These are phyloP conservation scores for Tachysurus vachellii DNA, from an alignment of 2,113 vertebrate species.

Conservation along the genomic window DNA sequence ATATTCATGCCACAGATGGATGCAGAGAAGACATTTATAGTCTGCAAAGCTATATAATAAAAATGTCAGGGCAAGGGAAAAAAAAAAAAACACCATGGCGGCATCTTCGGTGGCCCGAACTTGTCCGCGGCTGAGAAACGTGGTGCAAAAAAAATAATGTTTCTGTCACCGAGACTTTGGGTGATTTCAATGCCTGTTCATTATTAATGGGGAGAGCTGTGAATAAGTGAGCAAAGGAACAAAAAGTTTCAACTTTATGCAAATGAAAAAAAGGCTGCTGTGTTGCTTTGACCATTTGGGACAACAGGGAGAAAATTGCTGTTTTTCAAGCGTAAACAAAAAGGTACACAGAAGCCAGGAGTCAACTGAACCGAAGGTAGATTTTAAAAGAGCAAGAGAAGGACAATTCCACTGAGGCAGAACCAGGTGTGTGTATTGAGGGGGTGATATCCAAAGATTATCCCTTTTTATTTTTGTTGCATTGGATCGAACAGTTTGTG, in stretches of 20 bases:
- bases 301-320: background rate
- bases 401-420: background rate
- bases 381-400: background rate
- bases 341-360: background rate
- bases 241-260: background rate
- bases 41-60: slow-evolving; percentile 21
- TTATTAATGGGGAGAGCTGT: background rate
- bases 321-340: slow-evolving; percentile 1
- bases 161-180: background rate
- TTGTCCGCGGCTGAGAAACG: background rate
- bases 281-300: background rate
- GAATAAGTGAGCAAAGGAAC: background rate
- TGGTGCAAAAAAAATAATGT: background rate
- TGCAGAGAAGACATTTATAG: slow-evolving; percentile 18
- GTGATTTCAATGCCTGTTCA: background rate
- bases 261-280: background rate
- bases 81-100: background rate
- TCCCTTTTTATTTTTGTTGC: background rate
- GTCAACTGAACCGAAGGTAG: background rate
- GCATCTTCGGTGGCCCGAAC: background rate
- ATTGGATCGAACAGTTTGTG: background rate
- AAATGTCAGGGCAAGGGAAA: background rate
- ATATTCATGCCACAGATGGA: slow-evolving; percentile 15
- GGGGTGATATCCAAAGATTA: background rate
- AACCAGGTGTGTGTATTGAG: background rate